Conservation (phyloP, 2,888 invertebrate genomes). For the Galeruca laticollis region DNA sequence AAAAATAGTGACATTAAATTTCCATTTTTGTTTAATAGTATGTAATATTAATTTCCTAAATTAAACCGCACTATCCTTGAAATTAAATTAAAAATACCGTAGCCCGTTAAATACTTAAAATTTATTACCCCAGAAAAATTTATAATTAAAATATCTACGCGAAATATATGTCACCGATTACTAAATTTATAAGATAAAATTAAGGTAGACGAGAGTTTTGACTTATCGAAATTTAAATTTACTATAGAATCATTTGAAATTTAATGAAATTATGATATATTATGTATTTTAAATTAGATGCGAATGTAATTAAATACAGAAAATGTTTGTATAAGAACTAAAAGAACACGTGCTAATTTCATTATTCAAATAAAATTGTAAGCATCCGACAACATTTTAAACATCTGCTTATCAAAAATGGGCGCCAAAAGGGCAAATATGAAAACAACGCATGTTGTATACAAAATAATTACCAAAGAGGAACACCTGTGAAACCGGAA, state of each 20-base stretch:
- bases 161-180: too few relatives aligned
- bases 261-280: not conserved
- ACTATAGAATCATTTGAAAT: too few relatives aligned
- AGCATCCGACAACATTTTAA: not conserved
- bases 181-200: too few relatives aligned
- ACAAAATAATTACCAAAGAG: constrained; percentile 25
- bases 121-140: too few relatives aligned
- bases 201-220: too few relatives aligned
- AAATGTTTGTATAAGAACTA: not conserved
- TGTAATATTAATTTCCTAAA: too few relatives aligned
- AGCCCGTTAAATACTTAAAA: too few relatives aligned
- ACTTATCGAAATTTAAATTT: too few relatives aligned
- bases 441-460: not conserved
- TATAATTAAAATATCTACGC: too few relatives aligned
- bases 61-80: too few relatives aligned
- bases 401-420: constrained; percentile 1
- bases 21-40: too few relatives aligned
- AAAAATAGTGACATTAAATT: constrained; percentile 16
- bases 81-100: too few relatives aligned
- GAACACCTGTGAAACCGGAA: constrained; percentile 50
- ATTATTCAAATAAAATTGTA: not conserved
- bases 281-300: not conserved
- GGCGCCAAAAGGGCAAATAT: not conserved
- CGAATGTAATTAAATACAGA: not conserved
- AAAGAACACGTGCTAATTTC: not conserved